Percentiles rank a stretch among this genome's conserved stretches.
Conservation (phyloP, 2,113 vertebrate genomes). For the Pionites leucogaster region DNA sequence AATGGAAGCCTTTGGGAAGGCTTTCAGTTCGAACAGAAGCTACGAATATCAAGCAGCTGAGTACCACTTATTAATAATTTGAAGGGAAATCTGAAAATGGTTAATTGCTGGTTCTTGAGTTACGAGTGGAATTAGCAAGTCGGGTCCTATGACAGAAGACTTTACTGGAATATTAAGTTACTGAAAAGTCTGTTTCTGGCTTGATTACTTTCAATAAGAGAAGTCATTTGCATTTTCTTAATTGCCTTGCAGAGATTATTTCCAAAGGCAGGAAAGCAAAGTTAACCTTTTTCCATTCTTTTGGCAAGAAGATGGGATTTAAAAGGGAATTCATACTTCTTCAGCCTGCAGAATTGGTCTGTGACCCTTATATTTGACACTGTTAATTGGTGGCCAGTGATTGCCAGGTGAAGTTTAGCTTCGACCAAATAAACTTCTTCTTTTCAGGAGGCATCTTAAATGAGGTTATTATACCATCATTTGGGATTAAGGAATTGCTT, state of each 20-base stretch:
- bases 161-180: constrained; percentile 60
- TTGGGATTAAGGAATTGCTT: constrained; percentile 66
- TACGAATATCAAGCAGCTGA: constrained; percentile 26
- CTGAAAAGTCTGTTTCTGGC: constrained; percentile 32
- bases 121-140: constrained; percentile 46
- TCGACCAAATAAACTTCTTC: constrained; percentile 61
- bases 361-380: constrained; percentile 37
- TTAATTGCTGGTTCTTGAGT: constrained; percentile 53
- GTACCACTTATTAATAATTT: constrained; percentile 58
- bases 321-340: background rate
- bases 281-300: background rate
- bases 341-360: constrained; percentile 11
- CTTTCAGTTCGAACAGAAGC: background rate
- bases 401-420: constrained; percentile 48
- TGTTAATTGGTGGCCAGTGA: constrained; percentile 48
- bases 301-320: background rate
- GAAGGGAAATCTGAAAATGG: constrained; percentile 58
- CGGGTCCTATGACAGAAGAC: constrained; percentile 26
- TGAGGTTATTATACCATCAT: constrained; percentile 58
- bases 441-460: constrained; percentile 39
- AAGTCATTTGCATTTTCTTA: constrained; percentile 58
- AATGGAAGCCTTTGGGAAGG: background rate
- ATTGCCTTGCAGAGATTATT: constrained; percentile 37
- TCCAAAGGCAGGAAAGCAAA: constrained; percentile 21
- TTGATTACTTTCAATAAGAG: constrained; percentile 39